phyloP scores from a whole-genome alignment of 2,888 invertebrate genomes.

The Pandemis corylana region DNA sequence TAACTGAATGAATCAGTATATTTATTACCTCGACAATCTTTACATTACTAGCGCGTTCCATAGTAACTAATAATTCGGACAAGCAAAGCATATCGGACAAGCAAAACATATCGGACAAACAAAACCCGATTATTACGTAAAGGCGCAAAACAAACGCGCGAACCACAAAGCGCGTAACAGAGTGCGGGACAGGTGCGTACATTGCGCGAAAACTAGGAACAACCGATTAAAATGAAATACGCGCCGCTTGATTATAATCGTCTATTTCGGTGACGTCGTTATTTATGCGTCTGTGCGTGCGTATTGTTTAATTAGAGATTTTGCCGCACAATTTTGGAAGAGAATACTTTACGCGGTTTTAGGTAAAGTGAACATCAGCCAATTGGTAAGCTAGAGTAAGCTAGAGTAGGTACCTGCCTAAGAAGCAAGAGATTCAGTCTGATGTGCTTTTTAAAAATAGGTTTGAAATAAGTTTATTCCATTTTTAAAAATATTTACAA shows the following conservation, averaged over 20 bases:
- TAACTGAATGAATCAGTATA: no score
- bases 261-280: slow-evolving; percentile 69
- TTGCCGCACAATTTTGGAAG: slow-evolving; percentile 8
- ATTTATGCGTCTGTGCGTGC: slow-evolving; percentile 70
- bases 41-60: neutral
- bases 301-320: slow-evolving; percentile 43
- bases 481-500: no score
- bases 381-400: no score
- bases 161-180: slow-evolving; percentile 65
- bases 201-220: slow-evolving; percentile 69
- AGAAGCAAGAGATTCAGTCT: no score
- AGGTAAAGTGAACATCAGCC: neutral
- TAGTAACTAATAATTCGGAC: neutral
- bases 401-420: no score
- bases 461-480: no score
- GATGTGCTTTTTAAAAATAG: no score
- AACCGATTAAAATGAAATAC: slow-evolving; percentile 76
- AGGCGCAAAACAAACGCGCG: slow-evolving; percentile 49
- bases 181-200: slow-evolving; percentile 76
- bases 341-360: neutral
- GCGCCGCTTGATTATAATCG: slow-evolving; percentile 42
- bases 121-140: slow-evolving; percentile 28
- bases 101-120: neutral
- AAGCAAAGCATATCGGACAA: neutral
- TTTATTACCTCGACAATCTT: no score